Evolutionary conservation across 2,797 vertebrate species (phyloP).

Genomic region (Falco novaeseelandiae): DNA sequence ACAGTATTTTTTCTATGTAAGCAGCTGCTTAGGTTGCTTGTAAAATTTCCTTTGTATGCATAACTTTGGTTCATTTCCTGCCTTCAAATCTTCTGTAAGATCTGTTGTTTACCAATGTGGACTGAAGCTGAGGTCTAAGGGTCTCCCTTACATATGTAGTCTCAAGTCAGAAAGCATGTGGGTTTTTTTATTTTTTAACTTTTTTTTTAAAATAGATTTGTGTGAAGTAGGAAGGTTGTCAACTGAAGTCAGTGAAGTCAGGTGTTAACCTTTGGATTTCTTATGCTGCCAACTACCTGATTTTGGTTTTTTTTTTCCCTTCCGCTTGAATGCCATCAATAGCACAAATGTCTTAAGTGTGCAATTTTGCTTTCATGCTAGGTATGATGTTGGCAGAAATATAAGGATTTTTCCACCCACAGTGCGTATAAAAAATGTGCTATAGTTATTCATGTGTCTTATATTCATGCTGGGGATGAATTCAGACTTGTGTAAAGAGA

Average conservation of each 20-base stretch:
- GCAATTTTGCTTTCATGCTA: background rate
- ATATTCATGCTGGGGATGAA: background rate
- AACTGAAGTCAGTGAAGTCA: background rate
- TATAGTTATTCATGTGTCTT: rapidly evolving
- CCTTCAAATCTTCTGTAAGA: background rate
- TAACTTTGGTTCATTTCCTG: background rate
- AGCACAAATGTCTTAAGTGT: background rate
- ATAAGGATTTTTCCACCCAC: background rate
- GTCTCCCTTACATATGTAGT: background rate
- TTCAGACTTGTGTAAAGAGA: background rate
- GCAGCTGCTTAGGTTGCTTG: background rate
- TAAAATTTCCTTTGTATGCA: background rate
- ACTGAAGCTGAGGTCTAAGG: background rate
- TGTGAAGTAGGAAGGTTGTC: background rate
- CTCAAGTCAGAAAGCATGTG: background rate
- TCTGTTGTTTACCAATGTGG: background rate
- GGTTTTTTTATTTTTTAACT: background rate
- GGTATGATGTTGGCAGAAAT: background rate
- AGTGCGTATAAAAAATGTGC: background rate
- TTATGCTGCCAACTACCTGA: background rate
- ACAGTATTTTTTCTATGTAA: background rate
- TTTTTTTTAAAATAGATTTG: background rate
- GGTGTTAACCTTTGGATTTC: conserved; percentile 28
- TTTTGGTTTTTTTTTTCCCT: background rate
- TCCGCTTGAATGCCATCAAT: background rate